These are phyloP conservation scores for Hemitrygon akajei DNA, from an alignment of 2,797 vertebrate genomes.

Conservation along the genomic window DNA sequence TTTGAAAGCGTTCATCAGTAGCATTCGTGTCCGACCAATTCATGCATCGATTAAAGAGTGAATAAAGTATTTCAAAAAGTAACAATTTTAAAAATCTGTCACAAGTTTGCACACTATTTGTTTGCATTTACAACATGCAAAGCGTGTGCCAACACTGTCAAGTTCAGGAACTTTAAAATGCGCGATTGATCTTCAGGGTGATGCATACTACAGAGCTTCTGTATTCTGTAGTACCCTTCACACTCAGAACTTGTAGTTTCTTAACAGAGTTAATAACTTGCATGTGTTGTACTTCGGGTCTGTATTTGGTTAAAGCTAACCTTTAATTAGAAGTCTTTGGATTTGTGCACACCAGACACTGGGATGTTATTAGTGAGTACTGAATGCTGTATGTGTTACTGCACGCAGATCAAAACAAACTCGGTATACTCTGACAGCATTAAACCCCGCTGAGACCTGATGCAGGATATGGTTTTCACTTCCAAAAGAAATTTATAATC, in stretches of 20 bases:
- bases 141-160: conserved; percentile 24
- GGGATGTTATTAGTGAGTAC: conserved; percentile 61
- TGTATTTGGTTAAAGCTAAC: conserved; percentile 60
- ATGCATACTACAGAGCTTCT: conserved; percentile 35
- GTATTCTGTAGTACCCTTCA: conserved; percentile 36
- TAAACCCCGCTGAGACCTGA: conserved; percentile 57
- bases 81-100: conserved; percentile 16
- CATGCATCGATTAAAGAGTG: not conserved
- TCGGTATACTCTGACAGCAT: conserved; percentile 58
- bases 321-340: conserved; percentile 64
- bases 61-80: not conserved
- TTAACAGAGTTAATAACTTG: conserved; percentile 54
- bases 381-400: conserved; percentile 59
- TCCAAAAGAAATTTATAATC: conserved; percentile 66
- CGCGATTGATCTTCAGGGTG: conserved; percentile 32
- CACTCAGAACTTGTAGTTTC: conserved; percentile 33
- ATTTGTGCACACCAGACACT: conserved; percentile 56
- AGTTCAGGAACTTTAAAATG: conserved; percentile 34
- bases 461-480: conserved; percentile 63
- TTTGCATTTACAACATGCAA: conserved; percentile 19
- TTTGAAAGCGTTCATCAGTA: not conserved
- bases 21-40: not conserved
- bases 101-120: conserved; percentile 5
- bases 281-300: conserved; percentile 57
- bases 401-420: conserved; percentile 65